Percentiles rank a stretch among this genome's conserved stretches.
phyloP scores from a whole-genome alignment of 53 echinoderm and acorn worm genomes.

The Stichopus horrens region DNA sequence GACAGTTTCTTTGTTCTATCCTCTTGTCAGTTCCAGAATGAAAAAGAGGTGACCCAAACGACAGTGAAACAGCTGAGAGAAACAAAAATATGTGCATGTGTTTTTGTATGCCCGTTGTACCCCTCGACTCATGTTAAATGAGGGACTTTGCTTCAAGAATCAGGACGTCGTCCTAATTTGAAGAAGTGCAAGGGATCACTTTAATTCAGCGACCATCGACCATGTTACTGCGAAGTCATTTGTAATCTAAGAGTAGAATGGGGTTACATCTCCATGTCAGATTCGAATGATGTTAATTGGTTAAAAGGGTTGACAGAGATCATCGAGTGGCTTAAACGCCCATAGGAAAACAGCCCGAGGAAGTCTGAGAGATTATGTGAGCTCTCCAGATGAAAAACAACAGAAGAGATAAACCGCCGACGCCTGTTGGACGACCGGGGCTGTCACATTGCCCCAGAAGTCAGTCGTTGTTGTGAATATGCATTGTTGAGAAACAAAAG shows the following conservation, averaged over 20 bases:
- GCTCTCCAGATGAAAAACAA: neutral
- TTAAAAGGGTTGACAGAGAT: constrained; percentile 13
- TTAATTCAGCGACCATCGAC: neutral
- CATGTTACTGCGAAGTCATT: constrained; percentile 15
- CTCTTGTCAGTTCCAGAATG: too few species aligned
- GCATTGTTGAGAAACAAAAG: neutral
- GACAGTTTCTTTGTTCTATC: too few species aligned
- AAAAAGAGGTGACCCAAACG: too few species aligned
- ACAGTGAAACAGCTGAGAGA: too few species aligned
- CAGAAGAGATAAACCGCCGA: neutral
- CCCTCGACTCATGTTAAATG: too few species aligned
- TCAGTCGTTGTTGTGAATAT: neutral
- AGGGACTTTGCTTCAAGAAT: constrained; percentile 26
- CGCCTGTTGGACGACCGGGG: neutral
- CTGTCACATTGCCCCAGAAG: neutral
- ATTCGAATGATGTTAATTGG: constrained; percentile 26
- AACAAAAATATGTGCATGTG: too few species aligned
- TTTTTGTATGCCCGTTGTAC: too few species aligned
- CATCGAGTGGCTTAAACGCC: neutral
- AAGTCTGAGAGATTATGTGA: neutral
- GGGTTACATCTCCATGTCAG: constrained; percentile 4
- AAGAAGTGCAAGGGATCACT: constrained; percentile 17
- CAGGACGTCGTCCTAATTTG: constrained; percentile 5
- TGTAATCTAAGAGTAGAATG: constrained; percentile 13
- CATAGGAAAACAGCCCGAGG: neutral